Base-by-base conservation (phyloP, 2,888 invertebrate species). In the Synanthedon formicaeformis region DNA sequence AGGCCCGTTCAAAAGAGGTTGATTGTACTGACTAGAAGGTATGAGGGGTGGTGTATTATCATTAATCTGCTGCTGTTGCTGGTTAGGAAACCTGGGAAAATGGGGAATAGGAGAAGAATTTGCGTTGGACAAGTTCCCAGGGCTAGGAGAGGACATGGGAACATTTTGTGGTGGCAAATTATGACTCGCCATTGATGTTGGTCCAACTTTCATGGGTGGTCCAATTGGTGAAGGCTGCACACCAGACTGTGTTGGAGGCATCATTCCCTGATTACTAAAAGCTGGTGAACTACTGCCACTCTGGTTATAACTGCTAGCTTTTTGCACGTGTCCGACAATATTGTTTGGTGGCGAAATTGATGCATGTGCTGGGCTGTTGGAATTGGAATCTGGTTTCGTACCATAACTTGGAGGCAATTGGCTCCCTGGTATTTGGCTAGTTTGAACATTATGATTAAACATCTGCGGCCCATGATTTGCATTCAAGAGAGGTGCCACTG, bases 261-360 rank as follows among this genome's bases (percentile, higher is more conserved):
- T 60, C 58, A 78, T 67, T 53, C 75, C 81, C 50, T 85, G 68
- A 53, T 80, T 77, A 61, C 84, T 87, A 57, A 86, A 86, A 48
- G 83, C 82, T 56, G 87, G 86, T 41, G 87, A 86, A 67, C 74
- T 85, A 53, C 66, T 83, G 40, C 73, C 76, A 71, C 84, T 86
- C 59, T 81, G 81, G 59, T 64, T 78, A 51, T 69, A 80, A 60
- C 77, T 75, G 62, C 80, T 84, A 52, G 75, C 59, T 65, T 75
- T 75, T 48, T 71, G 73, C 45, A 73, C 51, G 53, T 61, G 69
- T 58, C 68, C 51, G 73, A 75, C 52, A 48, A 48, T 27, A 48
- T 53, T 52, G 48, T 53, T 49, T 40, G 66, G 62, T 34, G 63
- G 59, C 41, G 65, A 59, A 2, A 58, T 52, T 50, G 73, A 61